Evolutionary conservation across 2,113 vertebrate genomes (phyloP).

Genomic region (Xenopus laevis): DNA sequence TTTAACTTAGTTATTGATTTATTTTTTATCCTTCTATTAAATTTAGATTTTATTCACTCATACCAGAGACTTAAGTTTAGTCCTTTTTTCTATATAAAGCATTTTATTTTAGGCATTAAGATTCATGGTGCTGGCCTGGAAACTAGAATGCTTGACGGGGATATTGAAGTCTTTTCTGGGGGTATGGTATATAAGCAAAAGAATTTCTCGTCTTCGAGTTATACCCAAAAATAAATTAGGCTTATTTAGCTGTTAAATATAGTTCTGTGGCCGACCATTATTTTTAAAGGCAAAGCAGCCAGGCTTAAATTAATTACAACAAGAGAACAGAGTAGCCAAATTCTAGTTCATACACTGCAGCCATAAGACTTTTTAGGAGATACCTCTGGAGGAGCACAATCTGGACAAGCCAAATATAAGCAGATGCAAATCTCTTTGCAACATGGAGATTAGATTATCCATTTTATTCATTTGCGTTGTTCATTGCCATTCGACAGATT

Average conservation of each 20-base stretch:
- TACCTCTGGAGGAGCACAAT: too few species aligned
- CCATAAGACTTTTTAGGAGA: too few species aligned
- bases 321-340: too few species aligned
- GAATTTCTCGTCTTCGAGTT: conserved; percentile 53
- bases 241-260: not conserved
- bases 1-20: conserved; percentile 55
- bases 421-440: too few species aligned
- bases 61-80: not conserved
- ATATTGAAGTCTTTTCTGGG: conserved; percentile 44
- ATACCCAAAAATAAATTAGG: conserved; percentile 25
- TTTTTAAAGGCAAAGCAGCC: too few species aligned
- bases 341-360: too few species aligned
- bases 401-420: too few species aligned
- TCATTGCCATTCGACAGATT: too few species aligned
- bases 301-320: too few species aligned
- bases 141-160: not conserved
- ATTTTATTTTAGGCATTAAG: not conserved
- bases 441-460: too few species aligned
- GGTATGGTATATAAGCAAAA: conserved; percentile 43
- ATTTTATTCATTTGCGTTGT: too few species aligned
- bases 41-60: not conserved
- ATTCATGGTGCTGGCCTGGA: not conserved
- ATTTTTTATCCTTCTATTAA: conserved; percentile 53
- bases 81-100: not conserved
- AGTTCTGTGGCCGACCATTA: too few species aligned